A percentile compares a stretch with the other conserved stretches of the same genome.
phyloP scores from a whole-genome alignment of 1,140 invertebrate genomes.

The Drosophila kanapiae region DNA sequence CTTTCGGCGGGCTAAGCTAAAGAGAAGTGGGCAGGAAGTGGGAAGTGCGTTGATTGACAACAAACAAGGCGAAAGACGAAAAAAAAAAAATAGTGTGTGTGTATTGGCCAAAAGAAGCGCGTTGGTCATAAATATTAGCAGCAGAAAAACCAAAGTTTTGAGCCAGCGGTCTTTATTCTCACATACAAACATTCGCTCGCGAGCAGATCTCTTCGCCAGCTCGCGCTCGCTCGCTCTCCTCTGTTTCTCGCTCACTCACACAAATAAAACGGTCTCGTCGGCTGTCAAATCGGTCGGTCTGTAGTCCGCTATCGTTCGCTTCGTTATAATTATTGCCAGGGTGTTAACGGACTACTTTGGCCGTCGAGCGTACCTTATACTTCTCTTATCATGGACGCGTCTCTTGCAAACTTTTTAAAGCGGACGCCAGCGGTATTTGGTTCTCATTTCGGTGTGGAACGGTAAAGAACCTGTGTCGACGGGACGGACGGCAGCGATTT shows the following conservation, averaged over 20 bases:
- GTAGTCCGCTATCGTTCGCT: not conserved
- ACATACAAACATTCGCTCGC: conserved; percentile 14
- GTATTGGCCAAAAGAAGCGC: conserved; percentile 48
- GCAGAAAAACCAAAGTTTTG: conserved; percentile 18
- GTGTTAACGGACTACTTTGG: not conserved
- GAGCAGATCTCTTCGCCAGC: conserved; percentile 4
- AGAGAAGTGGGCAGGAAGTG: conserved; percentile 33
- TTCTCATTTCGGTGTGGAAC: conserved; percentile 52
- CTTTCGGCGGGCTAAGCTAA: conserved; percentile 1
- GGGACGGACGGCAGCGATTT: conserved; percentile 24
- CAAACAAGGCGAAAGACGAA: conserved; percentile 23
- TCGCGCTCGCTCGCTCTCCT: conserved; percentile 5
- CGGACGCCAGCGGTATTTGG: conserved; percentile 53
- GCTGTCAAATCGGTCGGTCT: not conserved
- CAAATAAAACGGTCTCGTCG: conserved; percentile 4
- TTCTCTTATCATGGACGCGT: conserved; percentile 20
- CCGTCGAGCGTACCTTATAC: not conserved
- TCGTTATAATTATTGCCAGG: not conserved
- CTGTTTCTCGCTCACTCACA: conserved; percentile 11
- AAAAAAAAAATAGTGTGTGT: conserved; percentile 19
- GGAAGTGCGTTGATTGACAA: conserved; percentile 41
- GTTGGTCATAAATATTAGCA: conserved; percentile 10
- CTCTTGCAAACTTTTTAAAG: conserved; percentile 60
- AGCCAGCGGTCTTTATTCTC: conserved; percentile 27
- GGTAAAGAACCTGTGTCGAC: conserved; percentile 46